Conservation (phyloP, 2,797 vertebrate species). For the Enteromius viviparus region DNA sequence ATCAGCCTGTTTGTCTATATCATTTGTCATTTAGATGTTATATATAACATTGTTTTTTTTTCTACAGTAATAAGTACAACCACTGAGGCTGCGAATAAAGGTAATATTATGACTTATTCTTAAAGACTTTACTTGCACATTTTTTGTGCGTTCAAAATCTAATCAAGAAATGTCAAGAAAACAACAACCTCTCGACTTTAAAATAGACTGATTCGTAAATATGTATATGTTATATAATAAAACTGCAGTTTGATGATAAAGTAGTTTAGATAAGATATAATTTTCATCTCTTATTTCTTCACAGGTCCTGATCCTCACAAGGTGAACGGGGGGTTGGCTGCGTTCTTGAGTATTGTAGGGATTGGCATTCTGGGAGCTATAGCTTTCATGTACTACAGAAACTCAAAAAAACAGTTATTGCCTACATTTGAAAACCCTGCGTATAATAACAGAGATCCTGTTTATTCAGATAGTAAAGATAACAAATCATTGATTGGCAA, state of each 20-base stretch:
- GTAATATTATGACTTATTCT: conserved; percentile 38
- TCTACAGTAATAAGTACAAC: conserved; percentile 40
- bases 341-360: conserved; percentile 38
- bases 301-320: background rate
- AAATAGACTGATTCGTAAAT: background rate
- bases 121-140: background rate
- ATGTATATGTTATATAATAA: background rate
- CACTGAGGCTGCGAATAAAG: background rate
- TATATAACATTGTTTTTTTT: conserved; percentile 1
- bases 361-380: conserved; percentile 42
- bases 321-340: conserved; percentile 28
- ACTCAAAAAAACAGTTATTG: background rate
- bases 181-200: background rate
- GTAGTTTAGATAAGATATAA: background rate
- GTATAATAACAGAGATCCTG: conserved; percentile 27
- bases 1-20: background rate
- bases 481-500: conserved; percentile 46
- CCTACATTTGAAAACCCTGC: conserved; percentile 49
- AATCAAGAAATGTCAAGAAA: background rate
- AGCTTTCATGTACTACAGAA: conserved; percentile 45
- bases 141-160: background rate
- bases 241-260: background rate
- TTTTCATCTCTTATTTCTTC: background rate
- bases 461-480: conserved; percentile 32
- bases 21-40: background rate